phyloP scores from a whole-genome alignment of 2,797 vertebrate genomes.

The Podargus strigoides region DNA sequence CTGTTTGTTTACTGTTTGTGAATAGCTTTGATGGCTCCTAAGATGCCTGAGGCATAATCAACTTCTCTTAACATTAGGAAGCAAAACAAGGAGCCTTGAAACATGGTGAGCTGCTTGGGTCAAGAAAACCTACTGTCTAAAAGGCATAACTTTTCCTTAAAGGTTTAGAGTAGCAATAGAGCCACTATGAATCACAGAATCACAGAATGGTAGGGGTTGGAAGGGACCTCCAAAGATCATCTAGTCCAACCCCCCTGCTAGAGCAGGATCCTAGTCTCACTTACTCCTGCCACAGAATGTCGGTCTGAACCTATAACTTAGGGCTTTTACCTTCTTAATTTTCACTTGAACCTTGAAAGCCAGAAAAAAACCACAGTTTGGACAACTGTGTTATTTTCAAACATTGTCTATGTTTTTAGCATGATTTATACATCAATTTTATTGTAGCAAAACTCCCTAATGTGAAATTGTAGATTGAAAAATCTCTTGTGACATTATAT shows the following conservation, averaged over 20 bases:
- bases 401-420: not conserved
- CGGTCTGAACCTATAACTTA: too few relatives aligned
- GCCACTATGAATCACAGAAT: too few relatives aligned
- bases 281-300: too few relatives aligned
- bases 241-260: too few relatives aligned
- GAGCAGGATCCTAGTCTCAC: too few relatives aligned
- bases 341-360: too few relatives aligned
- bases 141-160: not conserved
- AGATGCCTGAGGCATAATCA: not conserved
- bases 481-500: not conserved
- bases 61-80: not conserved
- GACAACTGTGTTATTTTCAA: not conserved
- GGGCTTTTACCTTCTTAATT: too few relatives aligned
- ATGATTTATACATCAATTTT: not conserved
- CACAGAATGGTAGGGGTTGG: too few relatives aligned
- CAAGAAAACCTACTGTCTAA: rapidly evolving
- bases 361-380: not conserved
- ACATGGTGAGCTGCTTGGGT: not conserved
- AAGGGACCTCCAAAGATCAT: too few relatives aligned
- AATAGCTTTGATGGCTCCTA: not conserved
- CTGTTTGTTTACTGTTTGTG: not conserved
- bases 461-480: not conserved
- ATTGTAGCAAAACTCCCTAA: not conserved
- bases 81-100: not conserved
- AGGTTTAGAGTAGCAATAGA: not conserved